Percentiles rank a stretch among this genome's conserved stretches.
These are phyloP conservation scores for Atlantisia rogersi DNA, from an alignment of 2,113 vertebrate genomes.

Conservation along the genomic window DNA sequence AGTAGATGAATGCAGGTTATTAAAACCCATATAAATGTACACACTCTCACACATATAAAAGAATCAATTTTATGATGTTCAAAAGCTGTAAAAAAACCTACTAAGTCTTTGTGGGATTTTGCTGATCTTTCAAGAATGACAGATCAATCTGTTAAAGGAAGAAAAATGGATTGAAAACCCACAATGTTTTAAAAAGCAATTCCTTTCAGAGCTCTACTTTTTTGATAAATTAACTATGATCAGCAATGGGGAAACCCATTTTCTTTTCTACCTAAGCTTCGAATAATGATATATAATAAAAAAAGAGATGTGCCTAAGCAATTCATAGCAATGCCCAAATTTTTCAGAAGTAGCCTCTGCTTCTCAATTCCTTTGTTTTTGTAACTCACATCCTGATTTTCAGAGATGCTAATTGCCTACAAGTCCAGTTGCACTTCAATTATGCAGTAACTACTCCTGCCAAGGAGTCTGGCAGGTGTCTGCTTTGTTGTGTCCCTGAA, in stretches of 20 bases:
- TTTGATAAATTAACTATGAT: constrained; percentile 40
- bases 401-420: neutral
- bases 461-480: neutral
- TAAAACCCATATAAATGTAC: neutral
- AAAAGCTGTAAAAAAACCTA: neutral
- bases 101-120: neutral
- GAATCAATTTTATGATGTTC: neutral
- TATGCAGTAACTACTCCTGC: neutral
- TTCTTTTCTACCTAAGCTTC: neutral
- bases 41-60: neutral
- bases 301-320: neutral
- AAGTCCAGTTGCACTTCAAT: neutral
- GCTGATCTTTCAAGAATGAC: constrained; percentile 44
- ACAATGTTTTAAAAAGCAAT: constrained; percentile 39
- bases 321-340: neutral
- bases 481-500: neutral
- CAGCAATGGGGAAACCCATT: constrained; percentile 6
- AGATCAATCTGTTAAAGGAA: constrained; percentile 52
- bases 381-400: neutral
- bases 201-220: constrained; percentile 19
- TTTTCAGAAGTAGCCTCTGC: neutral
- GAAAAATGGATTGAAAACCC: constrained; percentile 39
- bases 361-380: neutral
- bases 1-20: neutral
- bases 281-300: neutral